Conservation (phyloP, 2,113 vertebrate species). For the Ornithorhynchus anatinus region DNA sequence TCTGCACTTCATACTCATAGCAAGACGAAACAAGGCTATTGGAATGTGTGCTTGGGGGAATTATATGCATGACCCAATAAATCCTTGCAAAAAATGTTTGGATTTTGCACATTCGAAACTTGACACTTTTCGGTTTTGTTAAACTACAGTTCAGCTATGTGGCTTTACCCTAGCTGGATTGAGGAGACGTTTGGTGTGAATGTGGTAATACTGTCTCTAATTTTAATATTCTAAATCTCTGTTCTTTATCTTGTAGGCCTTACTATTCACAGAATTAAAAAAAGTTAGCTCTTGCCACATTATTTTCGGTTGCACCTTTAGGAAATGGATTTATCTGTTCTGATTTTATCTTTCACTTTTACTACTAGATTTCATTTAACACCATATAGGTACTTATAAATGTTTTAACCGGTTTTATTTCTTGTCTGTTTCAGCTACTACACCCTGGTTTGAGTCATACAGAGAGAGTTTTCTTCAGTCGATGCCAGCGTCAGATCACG, state of each 20-base stretch:
- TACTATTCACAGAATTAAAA: not conserved
- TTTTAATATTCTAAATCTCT: not conserved
- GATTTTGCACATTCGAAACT: too few species aligned
- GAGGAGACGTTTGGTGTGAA: not conserved
- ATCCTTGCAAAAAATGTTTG: too few species aligned
- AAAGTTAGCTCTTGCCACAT: constrained; percentile 1
- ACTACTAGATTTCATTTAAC: too few species aligned
- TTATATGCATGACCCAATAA: too few species aligned
- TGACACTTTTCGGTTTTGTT: too few species aligned
- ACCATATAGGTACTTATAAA: constrained; percentile 3
- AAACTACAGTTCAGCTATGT: not conserved
- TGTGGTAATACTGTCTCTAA: not conserved
- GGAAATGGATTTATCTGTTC: constrained; percentile 8
- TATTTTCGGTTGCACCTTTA: not conserved
- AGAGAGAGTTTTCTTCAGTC: constrained; percentile 94
- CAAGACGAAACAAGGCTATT: too few species aligned
- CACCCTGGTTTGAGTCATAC: constrained; percentile 97
- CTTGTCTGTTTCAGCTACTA: constrained; percentile 85
- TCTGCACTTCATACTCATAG: too few species aligned
- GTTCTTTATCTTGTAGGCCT: not conserved
- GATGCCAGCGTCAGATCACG: constrained; percentile 94
- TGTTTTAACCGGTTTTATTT: constrained; percentile 33
- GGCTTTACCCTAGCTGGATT: not conserved
- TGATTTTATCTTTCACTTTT: too few species aligned
- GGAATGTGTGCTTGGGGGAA: too few species aligned